Evolutionary conservation across 2,888 invertebrate genomes (phyloP).

Genomic region (Psylliodes chrysocephalus): DNA sequence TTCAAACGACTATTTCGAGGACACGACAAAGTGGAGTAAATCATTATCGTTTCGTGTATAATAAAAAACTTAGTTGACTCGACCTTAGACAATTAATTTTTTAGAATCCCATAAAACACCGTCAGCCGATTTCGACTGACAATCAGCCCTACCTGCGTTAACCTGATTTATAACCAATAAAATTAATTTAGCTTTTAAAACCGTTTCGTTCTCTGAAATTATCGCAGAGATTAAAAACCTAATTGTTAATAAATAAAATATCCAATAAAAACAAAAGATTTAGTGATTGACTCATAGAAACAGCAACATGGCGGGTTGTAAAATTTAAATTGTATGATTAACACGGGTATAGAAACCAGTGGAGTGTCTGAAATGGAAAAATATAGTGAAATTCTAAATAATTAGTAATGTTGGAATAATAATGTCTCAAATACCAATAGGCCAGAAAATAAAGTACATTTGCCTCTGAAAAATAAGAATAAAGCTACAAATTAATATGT

Average conservation of each 20-base stretch:
- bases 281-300: conserved; percentile 13
- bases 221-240: conserved; percentile 21
- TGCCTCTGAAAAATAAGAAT: too few species aligned
- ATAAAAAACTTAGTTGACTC: too few species aligned
- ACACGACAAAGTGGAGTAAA: too few species aligned
- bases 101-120: neutral
- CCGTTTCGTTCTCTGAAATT: conserved; percentile 5
- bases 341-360: neutral
- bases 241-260: conserved; percentile 24
- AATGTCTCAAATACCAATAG: too few species aligned
- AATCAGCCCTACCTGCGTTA: conserved; percentile 7
- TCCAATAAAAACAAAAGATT: conserved; percentile 23
- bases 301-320: neutral
- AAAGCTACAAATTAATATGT: too few species aligned
- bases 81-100: neutral
- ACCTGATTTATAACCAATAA: conserved; percentile 35
- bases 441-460: too few species aligned
- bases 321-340: neutral
- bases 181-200: conserved; percentile 29
- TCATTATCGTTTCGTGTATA: too few species aligned
- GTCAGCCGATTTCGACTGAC: neutral
- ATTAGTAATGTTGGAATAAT: too few species aligned
- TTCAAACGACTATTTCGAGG: too few species aligned
- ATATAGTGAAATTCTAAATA: too few species aligned
- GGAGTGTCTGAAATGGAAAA: neutral